These are phyloP conservation scores for Noturus placidus DNA, from an alignment of 2,113 vertebrate genomes.

Conservation along the genomic window DNA sequence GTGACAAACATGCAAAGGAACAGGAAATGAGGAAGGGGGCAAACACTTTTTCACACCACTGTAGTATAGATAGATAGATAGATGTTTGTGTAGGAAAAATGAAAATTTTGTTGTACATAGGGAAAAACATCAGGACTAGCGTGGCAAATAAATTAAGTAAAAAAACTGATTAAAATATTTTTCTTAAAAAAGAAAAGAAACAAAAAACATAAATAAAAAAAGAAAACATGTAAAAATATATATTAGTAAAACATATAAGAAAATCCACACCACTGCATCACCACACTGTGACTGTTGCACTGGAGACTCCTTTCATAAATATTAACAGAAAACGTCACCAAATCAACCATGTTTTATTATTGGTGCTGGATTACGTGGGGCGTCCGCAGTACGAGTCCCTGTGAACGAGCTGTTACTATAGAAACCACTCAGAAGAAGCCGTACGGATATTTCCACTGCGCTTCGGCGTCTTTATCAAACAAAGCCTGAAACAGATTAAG, in stretches of 20 bases:
- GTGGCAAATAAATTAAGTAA: neutral
- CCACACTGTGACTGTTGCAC: neutral
- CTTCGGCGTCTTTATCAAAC: constrained; percentile 3
- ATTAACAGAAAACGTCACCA: neutral
- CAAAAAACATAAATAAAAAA: neutral
- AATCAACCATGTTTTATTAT: no score
- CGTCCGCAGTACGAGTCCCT: neutral
- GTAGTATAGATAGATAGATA: no score
- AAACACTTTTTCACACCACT: no score
- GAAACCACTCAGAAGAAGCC: neutral
- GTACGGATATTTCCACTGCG: neutral
- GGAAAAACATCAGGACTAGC: neutral
- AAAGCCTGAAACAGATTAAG: constrained; percentile 28
- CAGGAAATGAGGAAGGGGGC: no score
- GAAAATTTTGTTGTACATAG: no score
- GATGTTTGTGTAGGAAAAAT: no score
- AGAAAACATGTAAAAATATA: neutral
- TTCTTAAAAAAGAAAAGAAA: neutral
- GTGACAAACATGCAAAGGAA: no score
- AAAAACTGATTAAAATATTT: neutral
- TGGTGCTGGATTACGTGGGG: no score
- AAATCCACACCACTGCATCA: neutral
- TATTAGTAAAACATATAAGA: neutral
- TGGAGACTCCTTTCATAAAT: neutral
- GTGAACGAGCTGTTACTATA: neutral